Conservation (phyloP, 1,140 invertebrate genomes). For the Daktulosphaira vitifoliae region DNA sequence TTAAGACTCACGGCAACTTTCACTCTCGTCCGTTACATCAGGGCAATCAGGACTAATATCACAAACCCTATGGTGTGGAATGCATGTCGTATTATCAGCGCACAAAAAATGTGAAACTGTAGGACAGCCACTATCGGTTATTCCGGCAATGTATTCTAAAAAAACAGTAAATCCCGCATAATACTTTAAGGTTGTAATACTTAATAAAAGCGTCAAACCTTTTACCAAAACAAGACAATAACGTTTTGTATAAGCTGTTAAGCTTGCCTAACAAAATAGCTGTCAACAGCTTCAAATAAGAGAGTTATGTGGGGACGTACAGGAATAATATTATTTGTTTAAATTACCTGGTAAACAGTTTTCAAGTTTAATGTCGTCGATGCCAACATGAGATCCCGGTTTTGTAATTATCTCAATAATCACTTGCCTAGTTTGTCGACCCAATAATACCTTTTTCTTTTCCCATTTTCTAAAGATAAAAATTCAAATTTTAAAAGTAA, state of each 20-base stretch:
- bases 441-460: constrained; percentile 16
- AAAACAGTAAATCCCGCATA: no score
- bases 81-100: constrained; percentile 57
- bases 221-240: no score
- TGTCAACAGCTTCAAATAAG: no score
- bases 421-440: constrained; percentile 13
- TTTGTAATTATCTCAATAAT: constrained; percentile 21
- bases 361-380: constrained; percentile 20
- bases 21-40: constrained; percentile 70
- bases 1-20: constrained; percentile 65
- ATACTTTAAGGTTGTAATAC: no score
- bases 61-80: constrained; percentile 56
- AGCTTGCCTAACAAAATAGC: no score
- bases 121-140: constrained; percentile 26
- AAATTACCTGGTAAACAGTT: constrained; percentile 27
- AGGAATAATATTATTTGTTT: no score
- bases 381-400: constrained; percentile 16
- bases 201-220: no score
- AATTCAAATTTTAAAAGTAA: neutral
- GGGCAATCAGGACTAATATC: constrained; percentile 58
- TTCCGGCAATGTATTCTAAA: constrained; percentile 12
- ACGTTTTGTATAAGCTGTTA: no score
- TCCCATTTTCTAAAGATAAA: constrained; percentile 5
- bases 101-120: constrained; percentile 44
- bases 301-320: no score